Percentiles rank a stretch among this genome's conserved stretches.
These are phyloP conservation scores for Epinephelus awoara DNA, from an alignment of 2,797 vertebrate genomes.

Conservation along the genomic window DNA sequence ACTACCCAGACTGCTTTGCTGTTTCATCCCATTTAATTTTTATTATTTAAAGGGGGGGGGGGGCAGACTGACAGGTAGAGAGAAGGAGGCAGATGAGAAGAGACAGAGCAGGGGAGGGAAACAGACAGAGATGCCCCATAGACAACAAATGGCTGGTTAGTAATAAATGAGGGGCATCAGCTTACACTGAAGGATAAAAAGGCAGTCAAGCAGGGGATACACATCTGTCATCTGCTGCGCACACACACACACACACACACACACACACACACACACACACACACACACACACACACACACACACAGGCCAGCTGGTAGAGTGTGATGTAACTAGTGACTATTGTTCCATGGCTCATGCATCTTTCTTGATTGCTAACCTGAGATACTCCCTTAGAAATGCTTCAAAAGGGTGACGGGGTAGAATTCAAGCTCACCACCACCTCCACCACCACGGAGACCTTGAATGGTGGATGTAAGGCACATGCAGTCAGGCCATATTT, in stretches of 20 bases:
- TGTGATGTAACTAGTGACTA: slow-evolving; percentile 71
- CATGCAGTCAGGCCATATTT: background rate
- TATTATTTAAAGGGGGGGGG: slow-evolving; percentile 25
- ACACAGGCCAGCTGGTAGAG: slow-evolving; percentile 65
- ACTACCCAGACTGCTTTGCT: slow-evolving; percentile 34
- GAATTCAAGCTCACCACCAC: background rate
- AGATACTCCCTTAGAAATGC: slow-evolving; percentile 42
- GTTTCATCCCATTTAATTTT: slow-evolving; percentile 60
- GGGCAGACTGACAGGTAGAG: slow-evolving; percentile 43
- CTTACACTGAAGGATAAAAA: slow-evolving; percentile 81
- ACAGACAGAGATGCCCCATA: slow-evolving; percentile 53
- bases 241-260: background rate
- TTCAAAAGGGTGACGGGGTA: background rate
- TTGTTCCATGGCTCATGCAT: slow-evolving; percentile 57
- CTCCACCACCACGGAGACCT: background rate
- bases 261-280: slow-evolving; percentile 6
- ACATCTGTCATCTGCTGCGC: slow-evolving; percentile 77
- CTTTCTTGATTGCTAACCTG: slow-evolving; percentile 38
- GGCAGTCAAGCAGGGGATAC: slow-evolving; percentile 73
- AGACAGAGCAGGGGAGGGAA: slow-evolving; percentile 43
- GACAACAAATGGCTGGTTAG: slow-evolving; percentile 80
- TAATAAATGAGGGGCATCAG: slow-evolving; percentile 82
- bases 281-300: slow-evolving; percentile 28
- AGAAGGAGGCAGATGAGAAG: slow-evolving; percentile 48
- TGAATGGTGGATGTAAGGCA: background rate